Percentiles rank a stretch among this genome's conserved stretches.
phyloP scores from a whole-genome alignment of 2,113 vertebrate species.

The Dasyprocta punctata region DNA sequence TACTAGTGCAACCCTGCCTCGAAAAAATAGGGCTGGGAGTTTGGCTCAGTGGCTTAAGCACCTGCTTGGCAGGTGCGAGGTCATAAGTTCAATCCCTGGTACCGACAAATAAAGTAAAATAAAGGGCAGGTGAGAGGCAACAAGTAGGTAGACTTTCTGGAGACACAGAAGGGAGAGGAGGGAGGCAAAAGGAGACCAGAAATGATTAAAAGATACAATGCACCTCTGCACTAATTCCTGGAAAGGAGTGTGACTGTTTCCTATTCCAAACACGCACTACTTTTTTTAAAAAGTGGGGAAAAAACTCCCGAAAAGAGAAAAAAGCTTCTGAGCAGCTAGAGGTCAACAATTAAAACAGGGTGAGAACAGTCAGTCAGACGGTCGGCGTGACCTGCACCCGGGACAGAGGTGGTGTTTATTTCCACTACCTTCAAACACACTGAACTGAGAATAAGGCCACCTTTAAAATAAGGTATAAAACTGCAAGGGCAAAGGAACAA shows the following conservation, averaged over 20 bases:
- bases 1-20: too few relatives aligned
- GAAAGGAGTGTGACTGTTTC: not conserved
- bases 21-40: too few relatives aligned
- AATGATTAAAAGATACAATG: not conserved
- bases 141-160: not conserved
- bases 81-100: too few relatives aligned
- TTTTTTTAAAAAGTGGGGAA: not conserved
- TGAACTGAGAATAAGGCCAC: not conserved
- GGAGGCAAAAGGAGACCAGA: not conserved
- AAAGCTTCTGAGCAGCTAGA: not conserved
- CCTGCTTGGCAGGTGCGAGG: too few relatives aligned
- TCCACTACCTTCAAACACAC: not conserved
- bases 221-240: not conserved
- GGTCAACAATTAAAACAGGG: not conserved
- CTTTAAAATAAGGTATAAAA: not conserved
- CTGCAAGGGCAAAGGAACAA: not conserved
- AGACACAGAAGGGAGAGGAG: not conserved
- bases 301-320: not conserved
- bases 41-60: too few relatives aligned
- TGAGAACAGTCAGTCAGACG: not conserved
- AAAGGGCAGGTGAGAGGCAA: not conserved
- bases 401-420: not conserved
- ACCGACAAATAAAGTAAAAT: too few relatives aligned
- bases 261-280: not conserved
- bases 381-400: not conserved